Conservation (phyloP, 2,797 vertebrate genomes). For the Phrynocephalus forsythii region DNA sequence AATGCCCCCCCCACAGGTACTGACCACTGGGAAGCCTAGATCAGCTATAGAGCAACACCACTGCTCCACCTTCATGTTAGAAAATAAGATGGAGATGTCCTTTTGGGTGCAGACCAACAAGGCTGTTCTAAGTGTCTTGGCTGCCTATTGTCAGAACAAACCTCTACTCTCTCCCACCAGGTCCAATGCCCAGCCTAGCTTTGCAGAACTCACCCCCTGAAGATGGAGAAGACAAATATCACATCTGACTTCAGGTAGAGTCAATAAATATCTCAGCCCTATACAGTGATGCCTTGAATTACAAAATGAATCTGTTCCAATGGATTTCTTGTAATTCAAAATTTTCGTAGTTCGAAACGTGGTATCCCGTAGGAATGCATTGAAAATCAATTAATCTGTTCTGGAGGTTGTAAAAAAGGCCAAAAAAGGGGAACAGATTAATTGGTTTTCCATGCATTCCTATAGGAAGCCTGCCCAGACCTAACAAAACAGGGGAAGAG, state of each 20-base stretch:
- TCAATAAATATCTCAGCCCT: no score
- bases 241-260: neutral
- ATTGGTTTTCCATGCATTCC: no score
- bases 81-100: neutral
- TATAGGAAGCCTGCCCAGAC: no score
- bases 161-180: neutral
- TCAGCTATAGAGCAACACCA: neutral
- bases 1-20: neutral
- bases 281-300: no score
- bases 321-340: no score
- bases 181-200: neutral
- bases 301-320: no score
- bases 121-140: neutral
- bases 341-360: no score
- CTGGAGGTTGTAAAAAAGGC: no score
- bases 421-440: no score
- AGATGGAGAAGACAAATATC: neutral
- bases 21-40: neutral
- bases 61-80: neutral
- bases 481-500: no score
- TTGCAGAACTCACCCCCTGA: neutral
- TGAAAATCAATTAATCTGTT: no score
- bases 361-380: no score
- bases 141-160: neutral
- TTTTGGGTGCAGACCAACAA: neutral